Base-by-base conservation (phyloP, 2,797 vertebrate species). In the Graptemys geographica region DNA sequence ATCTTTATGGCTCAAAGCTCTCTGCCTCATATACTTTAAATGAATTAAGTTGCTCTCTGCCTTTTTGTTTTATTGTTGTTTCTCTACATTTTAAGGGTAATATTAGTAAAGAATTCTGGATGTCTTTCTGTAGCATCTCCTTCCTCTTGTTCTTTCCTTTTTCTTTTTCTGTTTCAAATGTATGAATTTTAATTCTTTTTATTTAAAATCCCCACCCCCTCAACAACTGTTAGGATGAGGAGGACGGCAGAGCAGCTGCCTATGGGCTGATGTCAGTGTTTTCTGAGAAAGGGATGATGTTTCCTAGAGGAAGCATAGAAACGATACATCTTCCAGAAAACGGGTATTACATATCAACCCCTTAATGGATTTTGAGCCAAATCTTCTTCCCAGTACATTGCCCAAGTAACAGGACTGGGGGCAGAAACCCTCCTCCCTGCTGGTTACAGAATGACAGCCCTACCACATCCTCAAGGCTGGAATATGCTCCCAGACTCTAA, bases 1-100 rank as follows among this genome's bases (percentile, higher is more conserved):
- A 97, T 95, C 89, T 92, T 91, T 90, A 92, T 83, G 94, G 93
- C 96, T 97, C 92, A 95, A 86, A 86, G 92, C 78, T 74, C 85
- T 89, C 92, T 11, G 89, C 87, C 89, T 91, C 74, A 44, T 86
- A 72, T 65, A 69, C 59, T 81, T 82, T 84, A 78, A 81, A 69
- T 86, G 56, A 82, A 89, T 86, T 85, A 86, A 87, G 69, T 93
- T 93, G 65, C 87, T 65, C 89, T 91, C 92, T 84, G 85, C 89
- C 90, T 81, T 93, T 94, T 81, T 57, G 80, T 92, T 93, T 96
- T 90, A 91, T 90, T 93, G 87, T 88, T 94, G 92, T 88, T 85
- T 91, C 79, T 87, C 84, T 83, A 85, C 83, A 86, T 89, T 91
- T 94, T 92, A 88, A 84, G 86, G 55, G 81, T 84, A 89, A 81